phyloP scores from a whole-genome alignment of 1,140 invertebrate genomes.

The Pygmarrhopalites habei region DNA sequence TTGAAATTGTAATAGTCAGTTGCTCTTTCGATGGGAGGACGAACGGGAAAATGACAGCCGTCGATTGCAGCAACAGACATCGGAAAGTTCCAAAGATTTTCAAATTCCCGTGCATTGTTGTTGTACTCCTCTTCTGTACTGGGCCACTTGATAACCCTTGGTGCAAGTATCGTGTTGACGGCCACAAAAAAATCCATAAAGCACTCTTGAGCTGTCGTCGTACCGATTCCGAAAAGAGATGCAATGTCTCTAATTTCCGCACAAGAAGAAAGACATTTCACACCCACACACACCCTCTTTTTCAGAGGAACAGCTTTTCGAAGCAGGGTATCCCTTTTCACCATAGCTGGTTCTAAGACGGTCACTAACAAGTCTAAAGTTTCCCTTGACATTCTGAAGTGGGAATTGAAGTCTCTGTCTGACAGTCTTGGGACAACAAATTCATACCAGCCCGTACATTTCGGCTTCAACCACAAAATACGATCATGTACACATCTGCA shows the following conservation, averaged over 20 bases:
- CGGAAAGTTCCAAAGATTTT: not conserved
- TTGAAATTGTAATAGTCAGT: constrained; percentile 4
- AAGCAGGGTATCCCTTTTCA: not conserved
- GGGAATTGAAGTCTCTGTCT: not conserved
- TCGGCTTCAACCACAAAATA: not conserved
- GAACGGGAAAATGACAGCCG: not conserved
- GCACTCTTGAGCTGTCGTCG: not conserved
- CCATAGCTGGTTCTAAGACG: not conserved
- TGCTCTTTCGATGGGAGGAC: not conserved
- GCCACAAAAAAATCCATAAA: not conserved
- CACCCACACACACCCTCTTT: not conserved
- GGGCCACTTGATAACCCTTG: not conserved
- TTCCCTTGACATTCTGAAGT: not conserved
- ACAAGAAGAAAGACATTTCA: not conserved
- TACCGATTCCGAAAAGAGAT: not conserved
- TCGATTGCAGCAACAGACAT: not conserved
- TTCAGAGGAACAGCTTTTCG: not conserved
- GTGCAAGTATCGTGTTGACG: not conserved
- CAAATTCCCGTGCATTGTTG: not conserved
- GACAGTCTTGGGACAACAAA: not conserved
- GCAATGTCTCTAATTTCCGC: not conserved
- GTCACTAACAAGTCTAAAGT: not conserved
- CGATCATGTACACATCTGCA: too few relatives aligned
- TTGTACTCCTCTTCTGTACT: not conserved
- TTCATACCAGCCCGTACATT: not conserved